These are phyloP conservation scores for Corythornis leucogaster DNA, from an alignment of 2,797 vertebrate genomes.

Conservation along the genomic window DNA sequence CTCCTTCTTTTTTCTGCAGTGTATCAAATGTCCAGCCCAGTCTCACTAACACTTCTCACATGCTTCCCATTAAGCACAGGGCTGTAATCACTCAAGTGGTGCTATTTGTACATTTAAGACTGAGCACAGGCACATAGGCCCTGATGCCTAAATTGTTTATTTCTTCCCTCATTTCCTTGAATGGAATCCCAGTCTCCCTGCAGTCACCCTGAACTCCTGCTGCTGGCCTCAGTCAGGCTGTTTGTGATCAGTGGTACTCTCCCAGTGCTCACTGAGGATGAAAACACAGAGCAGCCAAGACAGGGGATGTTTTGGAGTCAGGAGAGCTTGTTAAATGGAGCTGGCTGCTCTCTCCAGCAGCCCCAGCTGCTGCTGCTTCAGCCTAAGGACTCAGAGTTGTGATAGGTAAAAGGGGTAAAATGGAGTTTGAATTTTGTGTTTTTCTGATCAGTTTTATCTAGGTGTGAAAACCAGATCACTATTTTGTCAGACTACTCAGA, in stretches of 20 bases:
- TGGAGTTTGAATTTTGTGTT: neutral
- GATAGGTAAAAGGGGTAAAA: neutral
- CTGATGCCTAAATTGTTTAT: neutral
- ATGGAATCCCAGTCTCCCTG: neutral
- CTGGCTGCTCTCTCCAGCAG: neutral
- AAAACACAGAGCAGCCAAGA: neutral
- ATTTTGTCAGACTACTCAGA: conserved; percentile 85
- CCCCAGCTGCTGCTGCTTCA: neutral
- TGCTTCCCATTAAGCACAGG: neutral
- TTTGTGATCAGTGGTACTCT: neutral
- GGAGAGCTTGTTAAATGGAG: neutral
- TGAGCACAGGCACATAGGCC: neutral
- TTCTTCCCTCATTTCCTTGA: neutral
- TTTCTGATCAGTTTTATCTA: conserved; percentile 81
- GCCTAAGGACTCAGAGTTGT: neutral
- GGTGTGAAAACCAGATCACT: conserved; percentile 86
- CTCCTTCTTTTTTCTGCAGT: neutral
- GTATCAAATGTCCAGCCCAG: neutral
- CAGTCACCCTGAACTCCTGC: neutral
- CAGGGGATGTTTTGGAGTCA: neutral
- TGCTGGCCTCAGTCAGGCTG: neutral
- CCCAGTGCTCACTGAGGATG: neutral
- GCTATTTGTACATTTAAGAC: neutral
- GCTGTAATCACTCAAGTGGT: neutral
- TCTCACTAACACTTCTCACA: conserved; percentile 4